These are phyloP conservation scores for Luperina testacea DNA, from an alignment of 2,888 invertebrate genomes.

Conservation along the genomic window DNA sequence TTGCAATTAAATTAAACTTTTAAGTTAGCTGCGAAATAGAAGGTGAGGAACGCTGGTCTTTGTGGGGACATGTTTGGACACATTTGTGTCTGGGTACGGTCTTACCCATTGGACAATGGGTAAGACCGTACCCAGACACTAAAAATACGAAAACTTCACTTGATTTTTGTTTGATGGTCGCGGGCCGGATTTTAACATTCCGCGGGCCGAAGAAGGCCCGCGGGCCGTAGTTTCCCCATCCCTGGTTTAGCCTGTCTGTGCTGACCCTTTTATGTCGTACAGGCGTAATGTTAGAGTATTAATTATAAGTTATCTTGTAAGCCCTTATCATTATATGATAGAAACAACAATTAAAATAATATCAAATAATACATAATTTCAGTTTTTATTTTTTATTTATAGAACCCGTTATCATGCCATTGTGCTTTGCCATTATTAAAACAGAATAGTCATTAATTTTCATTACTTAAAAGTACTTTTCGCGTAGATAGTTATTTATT, in stretches of 20 bases:
- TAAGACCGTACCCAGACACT: too few relatives aligned
- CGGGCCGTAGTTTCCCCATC: too few relatives aligned
- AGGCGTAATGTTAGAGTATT: neutral
- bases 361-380: neutral
- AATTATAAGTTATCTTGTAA: neutral
- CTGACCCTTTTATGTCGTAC: neutral
- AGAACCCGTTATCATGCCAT: neutral
- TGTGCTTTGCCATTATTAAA: neutral
- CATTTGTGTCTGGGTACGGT: too few relatives aligned
- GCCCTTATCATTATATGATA: slow-evolving; percentile 13
- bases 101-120: too few relatives aligned
- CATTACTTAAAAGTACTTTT: neutral
- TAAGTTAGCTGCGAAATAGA: too few relatives aligned
- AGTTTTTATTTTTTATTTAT: neutral
- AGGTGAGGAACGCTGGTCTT: too few relatives aligned
- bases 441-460: slow-evolving; percentile 15
- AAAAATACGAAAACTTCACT: too few relatives aligned
- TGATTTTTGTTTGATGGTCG: too few relatives aligned
- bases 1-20: too few relatives aligned
- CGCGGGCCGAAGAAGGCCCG: too few relatives aligned
- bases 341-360: neutral
- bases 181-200: too few relatives aligned
- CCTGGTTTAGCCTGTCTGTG: neutral
- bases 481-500: neutral
- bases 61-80: too few relatives aligned